Conservation (phyloP, 2,113 vertebrate genomes). For the Terrapene triunguis region DNA sequence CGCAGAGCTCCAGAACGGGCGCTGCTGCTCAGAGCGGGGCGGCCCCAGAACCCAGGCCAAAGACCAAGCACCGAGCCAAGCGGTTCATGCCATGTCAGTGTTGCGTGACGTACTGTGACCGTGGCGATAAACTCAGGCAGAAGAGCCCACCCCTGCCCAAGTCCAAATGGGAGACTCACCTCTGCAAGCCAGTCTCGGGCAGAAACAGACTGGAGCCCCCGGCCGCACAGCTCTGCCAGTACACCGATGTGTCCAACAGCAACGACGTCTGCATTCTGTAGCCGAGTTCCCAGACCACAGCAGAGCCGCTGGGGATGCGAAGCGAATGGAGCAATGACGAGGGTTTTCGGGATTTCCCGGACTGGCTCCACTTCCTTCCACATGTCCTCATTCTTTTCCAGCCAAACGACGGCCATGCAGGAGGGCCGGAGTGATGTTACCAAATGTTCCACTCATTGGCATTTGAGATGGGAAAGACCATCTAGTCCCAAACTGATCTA, state of each 20-base stretch:
- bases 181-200: slow-evolving; percentile 67
- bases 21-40: not conserved
- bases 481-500: not conserved
- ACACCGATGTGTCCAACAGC: slow-evolving; percentile 84
- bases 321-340: not conserved
- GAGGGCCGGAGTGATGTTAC: not conserved
- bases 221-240: slow-evolving; percentile 72
- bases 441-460: fast-evolving
- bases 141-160: slow-evolving; percentile 70
- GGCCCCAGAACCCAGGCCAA: fast-evolving
- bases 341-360: fast-evolving
- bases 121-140: slow-evolving; percentile 70
- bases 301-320: fast-evolving
- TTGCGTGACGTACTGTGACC: slow-evolving; percentile 80
- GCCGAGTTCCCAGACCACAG: not conserved
- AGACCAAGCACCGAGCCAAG: slow-evolving; percentile 68
- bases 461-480: not conserved
- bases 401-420: fast-evolving
- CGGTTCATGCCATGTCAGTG: slow-evolving; percentile 78
- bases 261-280: slow-evolving; percentile 85
- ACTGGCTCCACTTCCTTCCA: fast-evolving
- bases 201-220: slow-evolving; percentile 47
- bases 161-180: slow-evolving; percentile 77
- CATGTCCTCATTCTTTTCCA: fast-evolving
- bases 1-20: not conserved